Percentiles rank a stretch among this genome's conserved stretches.
phyloP scores from a whole-genome alignment of 2,888 invertebrate genomes.

The Drosophila pullipes region DNA sequence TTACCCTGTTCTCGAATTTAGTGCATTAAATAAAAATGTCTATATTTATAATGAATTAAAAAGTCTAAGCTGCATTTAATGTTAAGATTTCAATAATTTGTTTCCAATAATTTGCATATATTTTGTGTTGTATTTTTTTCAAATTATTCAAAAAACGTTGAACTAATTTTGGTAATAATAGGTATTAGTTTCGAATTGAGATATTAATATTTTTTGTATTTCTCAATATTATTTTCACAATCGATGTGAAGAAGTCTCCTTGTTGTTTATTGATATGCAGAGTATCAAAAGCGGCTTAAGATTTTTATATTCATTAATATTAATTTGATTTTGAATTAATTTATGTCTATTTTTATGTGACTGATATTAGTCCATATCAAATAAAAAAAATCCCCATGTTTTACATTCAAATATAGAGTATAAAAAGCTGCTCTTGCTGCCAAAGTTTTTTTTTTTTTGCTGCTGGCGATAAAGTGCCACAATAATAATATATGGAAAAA shows the following conservation, averaged over 20 bases:
- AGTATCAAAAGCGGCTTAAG: not conserved
- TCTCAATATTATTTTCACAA: not conserved
- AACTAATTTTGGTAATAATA: not conserved
- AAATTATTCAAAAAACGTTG: not conserved
- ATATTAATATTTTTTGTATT: not conserved
- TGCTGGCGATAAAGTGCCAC: conserved; percentile 61
- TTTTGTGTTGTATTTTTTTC: not conserved
- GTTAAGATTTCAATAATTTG: too few species aligned
- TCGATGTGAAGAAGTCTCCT: not conserved
- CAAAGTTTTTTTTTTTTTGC: conserved; percentile 29
- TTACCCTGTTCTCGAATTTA: not conserved
- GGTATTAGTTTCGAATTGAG: not conserved
- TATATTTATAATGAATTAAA: not conserved
- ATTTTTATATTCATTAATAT: not conserved
- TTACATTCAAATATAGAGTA: not conserved
- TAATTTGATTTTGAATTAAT: not conserved
- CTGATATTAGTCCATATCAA: not conserved
- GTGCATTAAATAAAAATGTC: not conserved
- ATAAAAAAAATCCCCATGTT: not conserved
- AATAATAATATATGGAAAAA: conserved; percentile 66
- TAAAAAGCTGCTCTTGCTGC: conserved; percentile 7
- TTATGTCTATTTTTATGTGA: not conserved
- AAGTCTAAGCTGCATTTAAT: too few species aligned
- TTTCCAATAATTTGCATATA: not conserved
- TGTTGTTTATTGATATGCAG: not conserved